Base-by-base conservation (phyloP, 1,140 invertebrate species). In the Drosophila fuyamai region DNA sequence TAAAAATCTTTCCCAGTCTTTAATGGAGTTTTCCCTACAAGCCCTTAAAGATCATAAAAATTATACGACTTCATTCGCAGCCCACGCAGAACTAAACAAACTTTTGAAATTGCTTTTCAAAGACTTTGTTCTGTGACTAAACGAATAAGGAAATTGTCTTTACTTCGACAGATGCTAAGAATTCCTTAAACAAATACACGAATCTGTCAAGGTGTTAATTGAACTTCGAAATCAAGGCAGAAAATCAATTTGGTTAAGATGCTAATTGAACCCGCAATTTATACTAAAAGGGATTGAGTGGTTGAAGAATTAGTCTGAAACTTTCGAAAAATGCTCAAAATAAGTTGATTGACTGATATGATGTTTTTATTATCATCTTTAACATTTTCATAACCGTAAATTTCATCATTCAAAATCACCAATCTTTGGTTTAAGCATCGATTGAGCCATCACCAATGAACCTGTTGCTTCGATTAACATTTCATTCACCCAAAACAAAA, bases 11-110 rank as follows among this genome's bases (percentile, higher is more conserved):
- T 50, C n/a, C 13, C 16, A 51, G 35, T 13, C 23, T 53, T 67
- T 67, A 13, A 57, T 47, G 51, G 35, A 48, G 51, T 70, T 71
- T 68, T 48, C 65, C 16, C 60, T 46, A 27, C 48, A 32, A 27
- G 55, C 40, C 66, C 41, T 63, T 12, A 40, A 36, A 44, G 51
- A 51, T 61, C 75, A 60, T 82, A 79, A 82, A 82, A 79, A 48
- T 75, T 82, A 75, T 73, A 82, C 56, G 46, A 53, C 76, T 75
- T 82, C 38, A 27, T 47, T 16, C 46, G 32, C 16, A 3, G 18
- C 32, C 65, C 38, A 75, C 63, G 59, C 58, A 74, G 77, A 81
- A 54, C 41, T 51, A 78, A 82, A 74, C 32, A 62, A 59, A 77
- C 27, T 41, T 58, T 71, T 41, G 4, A 14, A 36, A 32, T 53